Evolutionary conservation across 2,113 vertebrate species (phyloP), one percentile per base, ranked within the genome.

Genomic region (Pandion haliaetus): DNA sequence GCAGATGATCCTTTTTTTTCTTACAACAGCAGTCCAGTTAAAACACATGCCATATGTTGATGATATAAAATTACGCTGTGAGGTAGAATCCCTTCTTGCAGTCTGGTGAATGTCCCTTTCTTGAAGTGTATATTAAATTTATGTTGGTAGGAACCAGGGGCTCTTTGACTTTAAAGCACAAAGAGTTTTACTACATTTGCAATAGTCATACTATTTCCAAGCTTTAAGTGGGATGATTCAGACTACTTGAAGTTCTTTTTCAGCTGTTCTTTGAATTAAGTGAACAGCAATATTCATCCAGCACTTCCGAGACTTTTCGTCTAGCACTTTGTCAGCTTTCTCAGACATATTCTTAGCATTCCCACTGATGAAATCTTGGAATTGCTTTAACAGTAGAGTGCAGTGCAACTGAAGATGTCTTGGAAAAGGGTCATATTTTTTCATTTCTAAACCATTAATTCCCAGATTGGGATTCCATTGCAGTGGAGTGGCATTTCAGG

Each of bases 191-290:
- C 45, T 77, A 66, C 54, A 71, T 86, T 89, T 86, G 55, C 80
- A 66, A 19, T 54, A 83, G 62, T 55, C 80, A 21, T 58, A 82
- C 67, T 17, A 24, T 38, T 93, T 95, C 42, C 50, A 83, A 84
- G 54, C 59, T 90, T 90, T 81, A 88, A 90, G 47, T 31, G 82
- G 70, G 58, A 57, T 1, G 14, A 44, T 94, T 94, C 40, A 85
- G 82, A 45, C 63, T 57, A 69, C 67, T 70, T 83, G 72, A 90
- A 95, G 74, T 93, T 93, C 57, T 91, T 95, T 95, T 93, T 95
- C 90, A 96, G 88, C 94, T 97, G 97, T 81, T 95, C 81, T 95
- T 97, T 93, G 79, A 90, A 88, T 97, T 97, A 95, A 89, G 55
- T 63, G 62, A 92, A 67, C 52, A 74, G 82, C 42, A 88, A 16